phyloP scores from a whole-genome alignment of 2,888 invertebrate species.

The Athetis lepigone region DNA sequence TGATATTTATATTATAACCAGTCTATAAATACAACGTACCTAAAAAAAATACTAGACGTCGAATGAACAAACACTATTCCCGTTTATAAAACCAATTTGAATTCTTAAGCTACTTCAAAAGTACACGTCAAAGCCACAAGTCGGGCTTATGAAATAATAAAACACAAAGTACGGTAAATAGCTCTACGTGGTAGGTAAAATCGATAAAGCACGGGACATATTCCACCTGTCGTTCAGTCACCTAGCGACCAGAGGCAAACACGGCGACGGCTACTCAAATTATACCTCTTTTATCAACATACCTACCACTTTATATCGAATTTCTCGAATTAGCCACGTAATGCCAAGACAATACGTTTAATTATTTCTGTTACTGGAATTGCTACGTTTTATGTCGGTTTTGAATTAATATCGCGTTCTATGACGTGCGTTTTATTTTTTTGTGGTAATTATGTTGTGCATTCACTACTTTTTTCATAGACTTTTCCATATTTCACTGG shows the following conservation, averaged over 20 bases:
- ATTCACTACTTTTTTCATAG: neutral
- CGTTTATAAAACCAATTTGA: constrained; percentile 37
- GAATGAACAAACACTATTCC: constrained; percentile 17
- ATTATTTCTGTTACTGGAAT: constrained; percentile 30
- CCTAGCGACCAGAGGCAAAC: constrained; percentile 83
- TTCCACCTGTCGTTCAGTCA: constrained; percentile 76
- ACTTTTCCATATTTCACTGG: no score
- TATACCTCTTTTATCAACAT: constrained; percentile 46
- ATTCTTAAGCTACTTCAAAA: constrained; percentile 26
- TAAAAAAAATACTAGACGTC: neutral
- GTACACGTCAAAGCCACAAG: constrained; percentile 19
- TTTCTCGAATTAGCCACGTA: constrained; percentile 45
- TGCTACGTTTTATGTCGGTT: constrained; percentile 5
- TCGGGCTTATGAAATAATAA: constrained; percentile 42
- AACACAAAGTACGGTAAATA: constrained; percentile 38
- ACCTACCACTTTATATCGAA: constrained; percentile 16
- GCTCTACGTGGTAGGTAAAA: constrained; percentile 64
- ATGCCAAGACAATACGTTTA: constrained; percentile 39
- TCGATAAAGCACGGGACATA: constrained; percentile 78
- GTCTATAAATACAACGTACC: neutral
- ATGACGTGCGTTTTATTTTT: constrained; percentile 5
- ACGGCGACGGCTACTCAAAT: constrained; percentile 69
- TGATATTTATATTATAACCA: neutral
- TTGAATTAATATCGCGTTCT: constrained; percentile 12
- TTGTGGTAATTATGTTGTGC: constrained; percentile 2